phyloP scores from a whole-genome alignment of 2,888 invertebrate species.

The Drosophila testacea region DNA sequence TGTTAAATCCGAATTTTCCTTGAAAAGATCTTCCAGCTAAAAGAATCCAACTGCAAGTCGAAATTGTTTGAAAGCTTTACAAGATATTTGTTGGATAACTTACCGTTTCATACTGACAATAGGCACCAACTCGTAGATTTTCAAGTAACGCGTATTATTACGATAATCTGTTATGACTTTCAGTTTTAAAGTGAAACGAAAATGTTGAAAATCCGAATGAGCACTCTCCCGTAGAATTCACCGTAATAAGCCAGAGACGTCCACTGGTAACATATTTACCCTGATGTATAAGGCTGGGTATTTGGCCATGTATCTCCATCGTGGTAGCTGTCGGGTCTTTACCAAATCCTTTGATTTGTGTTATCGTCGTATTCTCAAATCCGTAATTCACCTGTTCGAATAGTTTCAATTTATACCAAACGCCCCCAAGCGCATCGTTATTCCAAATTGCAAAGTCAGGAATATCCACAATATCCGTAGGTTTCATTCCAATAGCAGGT shows the following conservation, averaged over 20 bases:
- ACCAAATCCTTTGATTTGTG: slow-evolving; percentile 56
- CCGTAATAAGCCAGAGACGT: slow-evolving; percentile 7
- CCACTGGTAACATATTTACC: slow-evolving; percentile 38
- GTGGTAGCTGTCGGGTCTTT: slow-evolving; percentile 46
- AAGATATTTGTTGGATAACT: slow-evolving; percentile 7
- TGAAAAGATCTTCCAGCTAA: slow-evolving; percentile 44
- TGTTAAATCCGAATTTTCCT: slow-evolving; percentile 49
- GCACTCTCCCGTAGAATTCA: slow-evolving; percentile 44
- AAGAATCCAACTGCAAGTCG: slow-evolving; percentile 49
- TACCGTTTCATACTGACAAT: slow-evolving; percentile 45
- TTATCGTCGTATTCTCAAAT: slow-evolving; percentile 56
- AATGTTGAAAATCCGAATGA: slow-evolving; percentile 55
- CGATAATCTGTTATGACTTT: slow-evolving; percentile 52
- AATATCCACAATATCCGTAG: slow-evolving; percentile 41
- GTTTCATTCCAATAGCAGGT: slow-evolving; percentile 40
- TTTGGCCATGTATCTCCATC: slow-evolving; percentile 56
- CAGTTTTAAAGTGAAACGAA: slow-evolving; percentile 48
- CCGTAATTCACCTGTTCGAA: slow-evolving; percentile 50
- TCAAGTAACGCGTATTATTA: slow-evolving; percentile 51
- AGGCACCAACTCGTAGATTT: slow-evolving; percentile 48
- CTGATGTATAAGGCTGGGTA: slow-evolving; percentile 54
- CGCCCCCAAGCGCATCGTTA: slow-evolving; percentile 1
- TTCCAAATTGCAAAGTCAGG: slow-evolving; percentile 31
- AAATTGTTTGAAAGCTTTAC: not conserved
- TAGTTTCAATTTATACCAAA: slow-evolving; percentile 30